Conservation (phyloP, 2,888 invertebrate genomes). For the Drosophila incognita region DNA sequence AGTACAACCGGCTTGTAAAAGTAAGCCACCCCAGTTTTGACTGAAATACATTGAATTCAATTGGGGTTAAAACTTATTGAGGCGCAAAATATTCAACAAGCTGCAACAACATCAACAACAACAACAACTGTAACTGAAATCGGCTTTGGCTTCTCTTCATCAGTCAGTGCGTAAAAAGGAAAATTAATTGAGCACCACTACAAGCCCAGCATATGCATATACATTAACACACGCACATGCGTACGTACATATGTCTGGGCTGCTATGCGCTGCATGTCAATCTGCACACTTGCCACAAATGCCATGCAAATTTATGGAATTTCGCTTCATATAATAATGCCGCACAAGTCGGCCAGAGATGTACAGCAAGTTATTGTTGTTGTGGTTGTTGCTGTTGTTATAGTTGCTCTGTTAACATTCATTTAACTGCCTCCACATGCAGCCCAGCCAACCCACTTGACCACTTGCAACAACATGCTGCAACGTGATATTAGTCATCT, state of each 20-base stretch:
- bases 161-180: slow-evolving; percentile 56
- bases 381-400: slow-evolving; percentile 31
- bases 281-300: slow-evolving; percentile 58
- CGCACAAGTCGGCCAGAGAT: slow-evolving; percentile 21
- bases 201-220: slow-evolving; percentile 13
- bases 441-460: slow-evolving; percentile 53
- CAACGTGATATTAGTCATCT: slow-evolving; percentile 72
- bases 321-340: slow-evolving; percentile 28
- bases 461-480: slow-evolving; percentile 62
- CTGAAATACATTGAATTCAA: slow-evolving; percentile 40
- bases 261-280: slow-evolving; percentile 52
- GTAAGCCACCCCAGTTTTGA: slow-evolving; percentile 36
- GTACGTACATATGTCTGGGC: neutral
- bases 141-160: slow-evolving; percentile 38
- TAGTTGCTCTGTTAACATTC: slow-evolving; percentile 54
- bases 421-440: slow-evolving; percentile 58
- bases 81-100: slow-evolving; percentile 58
- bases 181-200: slow-evolving; percentile 64
- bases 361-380: slow-evolving; percentile 27
- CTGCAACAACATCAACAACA: slow-evolving; percentile 16
- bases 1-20: slow-evolving; percentile 4
- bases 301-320: slow-evolving; percentile 62
- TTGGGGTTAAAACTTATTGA: slow-evolving; percentile 72
- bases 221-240: neutral
- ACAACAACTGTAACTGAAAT: slow-evolving; percentile 23